phyloP scores from a whole-genome alignment of 1,140 invertebrate species.

The Drosophila persimilis region DNA sequence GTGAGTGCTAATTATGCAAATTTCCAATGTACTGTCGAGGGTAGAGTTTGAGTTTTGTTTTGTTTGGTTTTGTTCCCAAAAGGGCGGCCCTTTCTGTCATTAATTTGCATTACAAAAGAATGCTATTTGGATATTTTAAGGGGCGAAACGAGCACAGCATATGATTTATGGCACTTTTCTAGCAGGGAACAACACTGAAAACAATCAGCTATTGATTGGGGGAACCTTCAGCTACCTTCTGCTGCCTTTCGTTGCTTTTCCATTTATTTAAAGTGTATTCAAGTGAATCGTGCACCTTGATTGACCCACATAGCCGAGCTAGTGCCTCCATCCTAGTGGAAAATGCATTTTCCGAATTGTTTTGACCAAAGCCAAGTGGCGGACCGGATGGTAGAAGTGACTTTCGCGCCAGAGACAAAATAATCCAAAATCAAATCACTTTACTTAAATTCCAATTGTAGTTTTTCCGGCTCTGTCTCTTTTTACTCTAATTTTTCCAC shows the following conservation, averaged over 20 bases:
- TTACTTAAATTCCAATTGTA: constrained; percentile 69
- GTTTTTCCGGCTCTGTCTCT: constrained; percentile 22
- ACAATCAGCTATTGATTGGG: constrained; percentile 28
- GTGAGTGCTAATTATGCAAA: constrained; percentile 69
- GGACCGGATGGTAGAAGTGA: constrained; percentile 34
- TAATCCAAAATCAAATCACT: constrained; percentile 71
- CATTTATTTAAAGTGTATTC: constrained; percentile 28
- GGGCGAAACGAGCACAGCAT: constrained; percentile 1
- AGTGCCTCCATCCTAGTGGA: constrained; percentile 27
- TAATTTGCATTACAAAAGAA: constrained; percentile 69
- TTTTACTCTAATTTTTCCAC: constrained; percentile 20
- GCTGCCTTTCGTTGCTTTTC: neutral
- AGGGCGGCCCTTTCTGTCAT: constrained; percentile 30
- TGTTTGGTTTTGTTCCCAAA: constrained; percentile 6
- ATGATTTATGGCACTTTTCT: constrained; percentile 65
- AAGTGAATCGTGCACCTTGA: constrained; percentile 5
- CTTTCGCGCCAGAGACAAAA: constrained; percentile 44
- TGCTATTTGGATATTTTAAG: constrained; percentile 17
- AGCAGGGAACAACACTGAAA: constrained; percentile 33
- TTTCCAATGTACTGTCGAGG: constrained; percentile 23
- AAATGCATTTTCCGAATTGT: constrained; percentile 63
- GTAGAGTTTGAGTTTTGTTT: constrained; percentile 25
- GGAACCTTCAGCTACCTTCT: neutral
- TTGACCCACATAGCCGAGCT: constrained; percentile 29
- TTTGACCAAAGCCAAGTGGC: constrained; percentile 33